phyloP scores from a whole-genome alignment of 2,113 vertebrate species.

The Ctenomys sociabilis region DNA sequence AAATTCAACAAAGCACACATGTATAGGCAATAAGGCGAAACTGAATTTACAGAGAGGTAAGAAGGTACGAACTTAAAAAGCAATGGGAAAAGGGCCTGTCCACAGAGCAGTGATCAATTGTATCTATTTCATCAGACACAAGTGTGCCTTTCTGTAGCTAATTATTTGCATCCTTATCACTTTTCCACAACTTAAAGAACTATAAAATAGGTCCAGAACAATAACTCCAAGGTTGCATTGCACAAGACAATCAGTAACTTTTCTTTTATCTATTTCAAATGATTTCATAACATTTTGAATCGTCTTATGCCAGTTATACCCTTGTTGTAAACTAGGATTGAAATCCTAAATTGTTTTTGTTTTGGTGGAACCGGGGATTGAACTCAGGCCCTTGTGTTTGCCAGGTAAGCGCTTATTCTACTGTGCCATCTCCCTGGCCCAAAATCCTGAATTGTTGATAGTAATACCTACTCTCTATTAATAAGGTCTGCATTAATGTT shows the following conservation, averaged over 20 bases:
- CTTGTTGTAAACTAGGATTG: not conserved
- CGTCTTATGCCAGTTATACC: not conserved
- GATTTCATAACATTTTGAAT: not conserved
- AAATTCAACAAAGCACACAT: not conserved
- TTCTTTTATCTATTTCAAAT: not conserved
- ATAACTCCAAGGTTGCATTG: not conserved
- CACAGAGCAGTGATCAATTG: not conserved
- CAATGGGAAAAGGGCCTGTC: not conserved
- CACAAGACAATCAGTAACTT: not conserved
- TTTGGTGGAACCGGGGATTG: no score
- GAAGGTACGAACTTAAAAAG: not conserved
- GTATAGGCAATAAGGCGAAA: not conserved
- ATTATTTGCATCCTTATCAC: not conserved
- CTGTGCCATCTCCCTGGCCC: no score
- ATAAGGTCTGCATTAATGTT: not conserved
- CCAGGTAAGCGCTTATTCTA: no score
- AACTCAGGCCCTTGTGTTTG: no score
- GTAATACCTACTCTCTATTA: not conserved
- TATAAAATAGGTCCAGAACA: constrained; percentile 15
- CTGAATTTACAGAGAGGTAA: not conserved
- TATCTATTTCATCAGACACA: not conserved
- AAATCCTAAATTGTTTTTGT: not conserved
- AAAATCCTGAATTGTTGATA: not conserved
- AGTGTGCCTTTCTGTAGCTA: constrained; percentile 4
- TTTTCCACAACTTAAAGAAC: constrained; percentile 21